Conservation (phyloP, 1,140 invertebrate genomes). For the Diabrotica undecimpunctata region DNA sequence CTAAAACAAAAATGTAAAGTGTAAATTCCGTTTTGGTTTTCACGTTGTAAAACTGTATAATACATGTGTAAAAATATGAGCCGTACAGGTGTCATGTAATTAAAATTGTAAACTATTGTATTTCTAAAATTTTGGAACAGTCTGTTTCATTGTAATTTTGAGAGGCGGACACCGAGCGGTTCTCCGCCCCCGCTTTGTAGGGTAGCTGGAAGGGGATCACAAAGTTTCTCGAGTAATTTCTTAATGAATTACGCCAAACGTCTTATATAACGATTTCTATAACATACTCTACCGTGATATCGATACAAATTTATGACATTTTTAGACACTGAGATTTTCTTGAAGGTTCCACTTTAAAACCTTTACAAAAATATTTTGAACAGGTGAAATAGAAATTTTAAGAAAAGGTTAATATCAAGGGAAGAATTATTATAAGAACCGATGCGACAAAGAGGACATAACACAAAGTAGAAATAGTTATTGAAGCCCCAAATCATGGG, state of each 20-base stretch:
- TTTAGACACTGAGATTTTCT: too few species aligned
- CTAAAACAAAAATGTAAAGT: slow-evolving; percentile 47
- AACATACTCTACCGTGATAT: too few species aligned
- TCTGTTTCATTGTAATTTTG: slow-evolving; percentile 39
- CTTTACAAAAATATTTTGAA: too few species aligned
- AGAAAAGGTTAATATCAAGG: too few species aligned
- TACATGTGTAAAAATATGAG: slow-evolving; percentile 47
- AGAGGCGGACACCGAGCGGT: slow-evolving; percentile 13
- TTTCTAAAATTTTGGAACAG: slow-evolving; percentile 41
- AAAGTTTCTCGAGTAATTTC: not conserved
- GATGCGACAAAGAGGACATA: too few species aligned
- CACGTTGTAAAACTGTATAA: slow-evolving; percentile 46
- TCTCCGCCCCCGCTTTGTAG: slow-evolving; percentile 37
- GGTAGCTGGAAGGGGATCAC: slow-evolving; percentile 50
- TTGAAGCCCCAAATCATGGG: too few species aligned
- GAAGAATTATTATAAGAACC: too few species aligned
- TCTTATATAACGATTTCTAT: too few species aligned
- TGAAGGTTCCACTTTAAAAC: too few species aligned
- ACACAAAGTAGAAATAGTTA: too few species aligned
- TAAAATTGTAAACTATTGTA: slow-evolving; percentile 46
- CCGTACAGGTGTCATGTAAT: slow-evolving; percentile 42
- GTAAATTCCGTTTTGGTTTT: slow-evolving; percentile 48
- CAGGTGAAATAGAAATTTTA: too few species aligned
- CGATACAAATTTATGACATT: too few species aligned
- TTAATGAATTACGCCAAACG: not conserved